phyloP scores from a whole-genome alignment of 2,888 invertebrate species.

The Fragum sueziense region DNA sequence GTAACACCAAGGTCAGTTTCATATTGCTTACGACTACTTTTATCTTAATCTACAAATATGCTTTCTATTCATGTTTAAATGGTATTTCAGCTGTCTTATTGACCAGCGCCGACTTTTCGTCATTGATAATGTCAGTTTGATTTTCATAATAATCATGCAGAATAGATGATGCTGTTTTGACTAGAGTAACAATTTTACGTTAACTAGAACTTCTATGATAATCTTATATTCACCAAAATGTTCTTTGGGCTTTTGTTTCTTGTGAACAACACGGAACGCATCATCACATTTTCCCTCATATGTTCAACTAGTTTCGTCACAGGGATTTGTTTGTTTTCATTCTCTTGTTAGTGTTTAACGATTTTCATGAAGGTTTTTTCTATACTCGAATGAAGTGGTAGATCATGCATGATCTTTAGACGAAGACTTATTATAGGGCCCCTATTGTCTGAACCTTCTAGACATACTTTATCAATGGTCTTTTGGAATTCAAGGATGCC shows the following conservation, averaged over 20 bases:
- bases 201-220: constrained; percentile 54
- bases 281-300: constrained; percentile 30
- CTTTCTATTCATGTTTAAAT: constrained; percentile 60
- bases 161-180: constrained; percentile 39
- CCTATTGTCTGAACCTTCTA: constrained; percentile 47
- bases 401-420: constrained; percentile 26
- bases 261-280: constrained; percentile 28
- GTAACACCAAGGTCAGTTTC: too few relatives aligned
- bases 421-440: constrained; percentile 18
- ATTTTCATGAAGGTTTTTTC: constrained; percentile 34
- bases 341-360: constrained; percentile 29
- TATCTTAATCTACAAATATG: too few relatives aligned
- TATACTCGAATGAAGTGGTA: constrained; percentile 9
- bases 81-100: constrained; percentile 63
- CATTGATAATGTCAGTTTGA: constrained; percentile 14
- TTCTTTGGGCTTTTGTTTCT: constrained; percentile 54
- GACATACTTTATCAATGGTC: constrained; percentile 21
- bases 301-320: constrained; percentile 36
- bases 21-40: too few relatives aligned
- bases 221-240: constrained; percentile 55
- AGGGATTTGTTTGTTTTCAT: constrained; percentile 43
- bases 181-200: constrained; percentile 54
- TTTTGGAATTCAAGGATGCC: constrained; percentile 42
- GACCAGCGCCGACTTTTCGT: constrained; percentile 42
- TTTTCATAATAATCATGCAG: constrained; percentile 47